A percentile compares a stretch with the other conserved stretches of the same genome.
Conservation (phyloP, 1,140 invertebrate genomes). For the Adelges cooleyi region DNA sequence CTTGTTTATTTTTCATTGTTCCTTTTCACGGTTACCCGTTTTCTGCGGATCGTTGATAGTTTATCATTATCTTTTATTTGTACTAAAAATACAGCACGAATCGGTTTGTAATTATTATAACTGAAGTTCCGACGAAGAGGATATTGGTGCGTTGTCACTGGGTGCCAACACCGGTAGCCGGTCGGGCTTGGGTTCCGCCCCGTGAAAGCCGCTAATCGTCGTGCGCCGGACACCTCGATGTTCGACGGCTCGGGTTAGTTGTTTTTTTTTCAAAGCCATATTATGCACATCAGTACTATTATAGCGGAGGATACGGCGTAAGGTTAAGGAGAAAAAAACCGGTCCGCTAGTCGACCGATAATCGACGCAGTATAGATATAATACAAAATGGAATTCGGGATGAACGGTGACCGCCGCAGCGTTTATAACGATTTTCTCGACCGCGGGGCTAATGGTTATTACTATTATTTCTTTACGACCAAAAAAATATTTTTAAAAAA, state of each 20-base stretch:
- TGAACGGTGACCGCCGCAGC: not conserved
- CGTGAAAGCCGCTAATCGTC: slow-evolving; percentile 13
- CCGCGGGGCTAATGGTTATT: not conserved
- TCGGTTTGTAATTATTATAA: too few relatives aligned
- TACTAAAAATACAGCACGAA: too few relatives aligned
- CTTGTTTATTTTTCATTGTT: too few relatives aligned
- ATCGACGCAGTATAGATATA: not conserved
- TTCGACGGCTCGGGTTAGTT: not conserved
- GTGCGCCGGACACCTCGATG: slow-evolving; percentile 4
- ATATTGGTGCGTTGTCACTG: slow-evolving; percentile 3
- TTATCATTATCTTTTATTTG: too few relatives aligned
- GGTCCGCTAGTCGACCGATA: slow-evolving; percentile 5
- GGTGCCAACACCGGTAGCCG: slow-evolving; percentile 6
- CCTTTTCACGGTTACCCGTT: too few relatives aligned
- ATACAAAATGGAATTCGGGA: not conserved
- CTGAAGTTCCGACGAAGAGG: too few relatives aligned
- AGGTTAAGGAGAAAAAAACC: not conserved
- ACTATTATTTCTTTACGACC: too few relatives aligned
- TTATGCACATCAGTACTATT: too few relatives aligned
- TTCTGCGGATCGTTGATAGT: too few relatives aligned
- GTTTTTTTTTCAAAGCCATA: too few relatives aligned
- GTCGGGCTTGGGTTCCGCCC: not conserved
- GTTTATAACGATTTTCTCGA: slow-evolving; percentile 5
- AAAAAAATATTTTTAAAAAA: not conserved
- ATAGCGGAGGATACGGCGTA: too few relatives aligned